A percentile compares a stretch with the other conserved stretches of the same genome.
These are phyloP conservation scores for Clarias laeviceps DNA, from an alignment of 2,797 vertebrate genomes.

Conservation along the genomic window DNA sequence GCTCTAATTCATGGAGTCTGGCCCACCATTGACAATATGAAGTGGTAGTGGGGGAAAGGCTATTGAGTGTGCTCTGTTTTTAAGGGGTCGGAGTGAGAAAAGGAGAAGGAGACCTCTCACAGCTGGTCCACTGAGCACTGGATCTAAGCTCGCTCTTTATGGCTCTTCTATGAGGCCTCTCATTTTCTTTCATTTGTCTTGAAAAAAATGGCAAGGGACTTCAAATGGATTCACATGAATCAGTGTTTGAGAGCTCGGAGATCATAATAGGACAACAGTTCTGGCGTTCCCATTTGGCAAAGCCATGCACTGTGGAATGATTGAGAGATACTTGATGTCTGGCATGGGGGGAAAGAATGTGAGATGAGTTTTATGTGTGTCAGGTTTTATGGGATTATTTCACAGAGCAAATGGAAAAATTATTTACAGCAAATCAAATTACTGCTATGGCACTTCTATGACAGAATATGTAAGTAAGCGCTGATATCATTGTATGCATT, in stretches of 20 bases:
- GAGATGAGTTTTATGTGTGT: conserved; percentile 10
- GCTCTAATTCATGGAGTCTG: conserved; percentile 80
- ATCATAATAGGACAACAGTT: conserved; percentile 75
- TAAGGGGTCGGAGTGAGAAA: conserved; percentile 68
- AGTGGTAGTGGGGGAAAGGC: conserved; percentile 81
- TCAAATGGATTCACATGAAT: conserved; percentile 80
- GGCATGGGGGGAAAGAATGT: conserved; percentile 32
- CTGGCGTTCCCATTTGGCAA: conserved; percentile 60
- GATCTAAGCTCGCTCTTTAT: conserved; percentile 72
- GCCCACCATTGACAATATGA: conserved; percentile 83
- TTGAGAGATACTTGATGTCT: conserved; percentile 49
- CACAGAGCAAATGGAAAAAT: neutral
- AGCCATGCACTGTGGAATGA: conserved; percentile 27
- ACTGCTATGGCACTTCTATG: neutral
- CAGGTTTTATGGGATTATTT: conserved; percentile 31
- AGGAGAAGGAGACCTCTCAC: conserved; percentile 67
- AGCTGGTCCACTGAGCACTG: conserved; percentile 68
- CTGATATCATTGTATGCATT: neutral
- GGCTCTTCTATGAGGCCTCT: conserved; percentile 65
- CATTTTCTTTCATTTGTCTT: conserved; percentile 66
- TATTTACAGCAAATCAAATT: conserved; percentile 4
- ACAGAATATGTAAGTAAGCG: neutral
- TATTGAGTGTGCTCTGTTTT: conserved; percentile 72
- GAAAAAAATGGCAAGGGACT: conserved; percentile 62
- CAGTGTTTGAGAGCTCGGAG: conserved; percentile 66